Evolutionary conservation across 2,797 vertebrate species (phyloP).

Genomic region (Gallinago stenura): DNA sequence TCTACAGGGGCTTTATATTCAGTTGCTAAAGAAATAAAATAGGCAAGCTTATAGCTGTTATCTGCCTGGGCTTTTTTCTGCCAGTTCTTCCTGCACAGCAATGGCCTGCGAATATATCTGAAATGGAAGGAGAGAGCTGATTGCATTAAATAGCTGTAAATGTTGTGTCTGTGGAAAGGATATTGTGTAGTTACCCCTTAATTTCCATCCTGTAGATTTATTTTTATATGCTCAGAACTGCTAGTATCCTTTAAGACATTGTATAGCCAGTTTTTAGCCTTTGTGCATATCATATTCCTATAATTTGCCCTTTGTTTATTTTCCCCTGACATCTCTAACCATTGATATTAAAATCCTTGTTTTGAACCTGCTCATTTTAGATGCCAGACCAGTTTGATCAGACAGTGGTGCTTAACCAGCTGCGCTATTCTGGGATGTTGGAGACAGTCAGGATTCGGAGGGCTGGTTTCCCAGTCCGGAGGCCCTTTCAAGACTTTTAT

Average conservation of each 20-base stretch:
- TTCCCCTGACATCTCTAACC: neutral
- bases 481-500: conserved; percentile 92
- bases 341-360: neutral
- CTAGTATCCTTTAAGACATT: neutral
- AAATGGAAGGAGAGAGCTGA: neutral
- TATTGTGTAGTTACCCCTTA: neutral
- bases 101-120: neutral
- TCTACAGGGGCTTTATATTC: neutral
- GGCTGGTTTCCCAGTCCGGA: conserved; percentile 91
- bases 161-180: neutral
- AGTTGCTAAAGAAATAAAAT: neutral
- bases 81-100: neutral
- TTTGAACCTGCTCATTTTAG: conserved; percentile 71
- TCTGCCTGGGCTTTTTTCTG: neutral
- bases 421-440: conserved; percentile 96
- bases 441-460: conserved; percentile 95
- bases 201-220: neutral
- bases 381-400: conserved; percentile 97
- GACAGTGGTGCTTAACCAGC: conserved; percentile 93
- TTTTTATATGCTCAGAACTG: neutral
- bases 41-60: neutral
- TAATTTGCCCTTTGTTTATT: neutral
- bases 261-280: neutral
- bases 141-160: neutral
- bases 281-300: neutral